Conservation (phyloP, 64 coral and sea anemone species). For the Astreopora myriophthalma region DNA sequence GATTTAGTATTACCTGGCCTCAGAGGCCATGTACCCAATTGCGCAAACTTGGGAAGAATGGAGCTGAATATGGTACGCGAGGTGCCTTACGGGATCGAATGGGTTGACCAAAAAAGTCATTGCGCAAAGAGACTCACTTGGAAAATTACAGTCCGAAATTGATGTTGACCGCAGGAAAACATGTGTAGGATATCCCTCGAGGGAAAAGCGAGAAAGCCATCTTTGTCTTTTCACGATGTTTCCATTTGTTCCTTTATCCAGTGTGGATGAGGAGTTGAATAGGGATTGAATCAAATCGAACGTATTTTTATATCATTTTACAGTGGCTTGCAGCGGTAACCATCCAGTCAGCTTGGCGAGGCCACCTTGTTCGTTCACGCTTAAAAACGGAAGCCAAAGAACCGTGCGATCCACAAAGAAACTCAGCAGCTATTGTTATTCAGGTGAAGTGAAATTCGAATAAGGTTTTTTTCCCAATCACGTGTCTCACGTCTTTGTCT, state of each 20-base stretch:
- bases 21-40: no score
- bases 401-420: conserved; percentile 48
- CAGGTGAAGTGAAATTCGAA: conserved; percentile 36
- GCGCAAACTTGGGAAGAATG: no score
- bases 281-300: background rate
- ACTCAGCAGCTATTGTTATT: conserved; percentile 63
- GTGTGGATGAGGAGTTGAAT: no score
- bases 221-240: background rate
- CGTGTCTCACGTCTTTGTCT: background rate
- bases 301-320: background rate
- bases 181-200: background rate
- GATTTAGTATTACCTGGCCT: no score
- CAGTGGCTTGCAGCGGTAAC: conserved; percentile 79
- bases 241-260: background rate
- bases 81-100: no score
- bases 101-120: no score
- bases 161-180: no score
- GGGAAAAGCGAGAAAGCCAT: background rate
- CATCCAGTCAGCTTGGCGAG: conserved; percentile 79
- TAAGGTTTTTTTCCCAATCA: background rate
- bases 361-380: conserved; percentile 47
- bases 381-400: background rate
- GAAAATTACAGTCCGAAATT: no score
- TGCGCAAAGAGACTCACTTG: no score
- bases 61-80: no score